phyloP scores from a whole-genome alignment of 1,140 invertebrate genomes.

The Plectrocnemia conspersa region DNA sequence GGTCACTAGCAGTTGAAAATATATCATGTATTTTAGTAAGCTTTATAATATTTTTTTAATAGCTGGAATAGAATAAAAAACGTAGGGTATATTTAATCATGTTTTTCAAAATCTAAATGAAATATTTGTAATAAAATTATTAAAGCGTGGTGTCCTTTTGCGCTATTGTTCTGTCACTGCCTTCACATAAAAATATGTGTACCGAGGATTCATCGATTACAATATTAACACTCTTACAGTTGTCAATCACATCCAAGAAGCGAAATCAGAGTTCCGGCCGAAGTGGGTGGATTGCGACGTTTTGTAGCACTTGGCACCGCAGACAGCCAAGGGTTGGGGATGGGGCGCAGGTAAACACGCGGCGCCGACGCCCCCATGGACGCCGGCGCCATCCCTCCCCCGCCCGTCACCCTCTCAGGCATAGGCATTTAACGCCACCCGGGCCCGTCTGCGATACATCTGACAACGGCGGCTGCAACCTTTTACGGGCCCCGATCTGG shows the following conservation, averaged over 20 bases:
- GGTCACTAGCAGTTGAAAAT: no score
- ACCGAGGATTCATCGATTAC: no score
- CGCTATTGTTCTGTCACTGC: no score
- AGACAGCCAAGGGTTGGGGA: not conserved
- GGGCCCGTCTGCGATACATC: constrained; percentile 5
- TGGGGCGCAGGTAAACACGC: constrained; percentile 4
- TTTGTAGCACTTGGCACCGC: constrained; percentile 7
- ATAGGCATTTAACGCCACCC: constrained; percentile 9
- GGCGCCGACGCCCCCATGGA: constrained; percentile 6
- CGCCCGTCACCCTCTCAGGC: constrained; percentile 1
- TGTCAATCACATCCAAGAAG: constrained; percentile 4
- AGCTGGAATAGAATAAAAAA: no score
- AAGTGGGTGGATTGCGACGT: not conserved
- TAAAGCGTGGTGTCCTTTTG: no score
- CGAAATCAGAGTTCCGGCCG: not conserved
- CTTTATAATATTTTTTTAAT: no score
- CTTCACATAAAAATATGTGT: no score
- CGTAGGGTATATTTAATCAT: no score
- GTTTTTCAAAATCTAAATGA: no score
- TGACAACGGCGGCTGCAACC: not conserved
- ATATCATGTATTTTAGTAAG: no score
- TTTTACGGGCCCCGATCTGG: not conserved
- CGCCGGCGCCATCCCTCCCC: constrained; percentile 12
- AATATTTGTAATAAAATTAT: no score
- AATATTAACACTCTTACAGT: not conserved